phyloP scores from a whole-genome alignment of 2,888 invertebrate genomes.

The Notodonta ziczac region DNA sequence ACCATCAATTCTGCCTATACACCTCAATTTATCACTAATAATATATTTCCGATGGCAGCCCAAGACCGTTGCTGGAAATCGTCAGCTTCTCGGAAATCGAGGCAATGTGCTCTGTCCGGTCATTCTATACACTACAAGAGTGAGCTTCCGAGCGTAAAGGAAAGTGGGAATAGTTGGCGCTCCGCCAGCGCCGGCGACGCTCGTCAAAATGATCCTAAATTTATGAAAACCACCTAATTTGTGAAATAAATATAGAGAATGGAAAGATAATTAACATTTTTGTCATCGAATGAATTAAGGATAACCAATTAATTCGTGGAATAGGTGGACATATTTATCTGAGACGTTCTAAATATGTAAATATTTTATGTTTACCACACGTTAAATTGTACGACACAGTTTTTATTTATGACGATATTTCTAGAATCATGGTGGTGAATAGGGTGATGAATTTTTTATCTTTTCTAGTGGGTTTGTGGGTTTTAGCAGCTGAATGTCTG shows the following conservation, averaged over 20 bases:
- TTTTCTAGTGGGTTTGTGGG: not conserved
- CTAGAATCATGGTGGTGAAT: not conserved
- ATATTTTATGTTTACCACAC: constrained; percentile 32
- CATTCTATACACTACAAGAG: constrained; percentile 47
- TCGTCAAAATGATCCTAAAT: constrained; percentile 66
- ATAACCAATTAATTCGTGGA: constrained; percentile 57
- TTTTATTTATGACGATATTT: constrained; percentile 24
- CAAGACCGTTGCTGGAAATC: constrained; percentile 67
- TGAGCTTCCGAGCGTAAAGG: constrained; percentile 59
- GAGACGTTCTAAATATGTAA: constrained; percentile 33
- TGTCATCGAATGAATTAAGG: constrained; percentile 72
- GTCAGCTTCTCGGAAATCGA: constrained; percentile 75
- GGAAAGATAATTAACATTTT: constrained; percentile 69
- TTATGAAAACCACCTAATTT: constrained; percentile 75
- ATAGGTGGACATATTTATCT: constrained; percentile 45
- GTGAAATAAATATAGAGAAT: constrained; percentile 66
- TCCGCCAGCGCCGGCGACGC: constrained; percentile 57
- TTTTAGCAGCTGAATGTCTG: not conserved
- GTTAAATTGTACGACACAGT: constrained; percentile 20
- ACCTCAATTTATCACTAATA: constrained; percentile 70
- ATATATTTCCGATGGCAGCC: constrained; percentile 73
- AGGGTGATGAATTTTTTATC: not conserved
- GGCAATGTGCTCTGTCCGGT: constrained; percentile 70
- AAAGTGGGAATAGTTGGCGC: constrained; percentile 69
- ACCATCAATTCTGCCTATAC: constrained; percentile 25